Percentiles rank a stretch among this genome's conserved stretches.
These are phyloP conservation scores for Lepilemur ruficaudatus DNA, from an alignment of 2,797 vertebrate species.

Conservation along the genomic window DNA sequence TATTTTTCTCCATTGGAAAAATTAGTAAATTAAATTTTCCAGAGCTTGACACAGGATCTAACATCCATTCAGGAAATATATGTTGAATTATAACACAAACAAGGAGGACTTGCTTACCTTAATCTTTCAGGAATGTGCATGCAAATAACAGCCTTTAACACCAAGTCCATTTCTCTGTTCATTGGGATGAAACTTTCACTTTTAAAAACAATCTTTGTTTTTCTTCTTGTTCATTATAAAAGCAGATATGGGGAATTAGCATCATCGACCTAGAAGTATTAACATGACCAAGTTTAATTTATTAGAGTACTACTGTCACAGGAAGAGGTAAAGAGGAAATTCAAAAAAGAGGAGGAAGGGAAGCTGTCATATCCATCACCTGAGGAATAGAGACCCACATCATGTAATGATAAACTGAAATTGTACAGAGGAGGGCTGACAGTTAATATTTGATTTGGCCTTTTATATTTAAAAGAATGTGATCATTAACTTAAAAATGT, in stretches of 20 bases:
- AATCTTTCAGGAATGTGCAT: no score
- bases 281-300: background rate
- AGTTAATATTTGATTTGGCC: background rate
- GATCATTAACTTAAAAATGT: background rate
- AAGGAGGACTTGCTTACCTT: background rate
- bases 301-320: background rate
- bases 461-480: background rate
- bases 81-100: background rate
- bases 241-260: background rate
- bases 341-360: background rate
- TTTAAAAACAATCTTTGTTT: background rate
- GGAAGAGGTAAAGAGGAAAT: background rate
- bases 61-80: background rate
- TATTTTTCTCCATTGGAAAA: conserved; percentile 13
- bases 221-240: background rate
- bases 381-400: background rate
- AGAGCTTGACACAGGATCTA: background rate
- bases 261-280: background rate
- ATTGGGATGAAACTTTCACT: background rate
- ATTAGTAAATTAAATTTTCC: background rate
- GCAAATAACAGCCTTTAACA: background rate
- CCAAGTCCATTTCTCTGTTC: background rate
- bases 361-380: background rate
- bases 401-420: background rate
- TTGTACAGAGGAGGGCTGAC: background rate